These are phyloP conservation scores for Eristalis arbustorum DNA, from an alignment of 2,888 invertebrate species.

Conservation along the genomic window DNA sequence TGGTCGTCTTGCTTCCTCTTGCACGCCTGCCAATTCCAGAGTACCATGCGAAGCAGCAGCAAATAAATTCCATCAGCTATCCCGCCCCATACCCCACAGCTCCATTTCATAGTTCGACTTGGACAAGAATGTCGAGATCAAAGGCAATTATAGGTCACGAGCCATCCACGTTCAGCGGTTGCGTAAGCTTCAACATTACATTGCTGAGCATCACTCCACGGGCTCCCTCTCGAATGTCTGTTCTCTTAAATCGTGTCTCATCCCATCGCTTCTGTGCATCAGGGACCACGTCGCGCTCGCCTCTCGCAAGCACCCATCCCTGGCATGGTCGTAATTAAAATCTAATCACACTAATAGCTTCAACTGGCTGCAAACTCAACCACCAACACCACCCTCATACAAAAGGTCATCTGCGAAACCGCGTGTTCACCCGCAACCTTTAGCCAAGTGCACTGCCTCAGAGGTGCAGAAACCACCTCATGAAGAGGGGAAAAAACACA, in stretches of 20 bases:
- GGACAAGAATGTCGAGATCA: background rate
- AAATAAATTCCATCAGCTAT: background rate
- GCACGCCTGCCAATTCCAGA: background rate
- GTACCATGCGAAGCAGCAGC: no score
- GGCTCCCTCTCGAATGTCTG: background rate
- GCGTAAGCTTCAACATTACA: background rate
- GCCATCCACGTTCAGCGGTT: background rate
- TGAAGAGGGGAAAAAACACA: background rate
- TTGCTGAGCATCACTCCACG: background rate
- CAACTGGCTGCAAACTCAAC: background rate
- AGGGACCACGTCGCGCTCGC: background rate
- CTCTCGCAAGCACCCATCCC: background rate
- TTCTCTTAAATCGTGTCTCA: background rate
- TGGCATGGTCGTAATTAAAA: slow-evolving; percentile 13
- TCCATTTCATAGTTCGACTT: background rate
- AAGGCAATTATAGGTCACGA: background rate
- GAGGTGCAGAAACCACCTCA: background rate
- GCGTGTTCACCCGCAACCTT: slow-evolving; percentile 27
- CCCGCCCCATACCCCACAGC: background rate
- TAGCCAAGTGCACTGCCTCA: background rate
- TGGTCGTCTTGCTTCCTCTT: background rate
- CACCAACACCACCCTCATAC: background rate
- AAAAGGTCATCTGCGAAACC: slow-evolving; percentile 32
- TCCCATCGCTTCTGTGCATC: background rate
- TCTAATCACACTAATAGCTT: slow-evolving; percentile 21